These are phyloP conservation scores for Mustela lutreola DNA, from an alignment of 2,113 vertebrate species.

Conservation along the genomic window DNA sequence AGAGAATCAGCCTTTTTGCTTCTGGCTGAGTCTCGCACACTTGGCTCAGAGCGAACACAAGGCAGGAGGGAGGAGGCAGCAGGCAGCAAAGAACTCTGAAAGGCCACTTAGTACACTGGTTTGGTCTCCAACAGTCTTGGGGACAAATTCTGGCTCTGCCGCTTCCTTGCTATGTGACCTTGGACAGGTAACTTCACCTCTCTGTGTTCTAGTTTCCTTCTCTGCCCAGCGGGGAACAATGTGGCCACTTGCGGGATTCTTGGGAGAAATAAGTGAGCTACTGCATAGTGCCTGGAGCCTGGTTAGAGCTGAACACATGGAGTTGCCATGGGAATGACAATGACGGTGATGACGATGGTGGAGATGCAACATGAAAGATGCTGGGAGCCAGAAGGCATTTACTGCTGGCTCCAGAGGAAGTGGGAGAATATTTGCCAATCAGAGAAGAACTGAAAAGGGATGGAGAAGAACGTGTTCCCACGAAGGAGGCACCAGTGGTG, in stretches of 20 bases:
- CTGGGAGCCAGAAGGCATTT: slow-evolving; percentile 64
- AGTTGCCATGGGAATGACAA: slow-evolving; percentile 65
- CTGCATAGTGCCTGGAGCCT: background rate
- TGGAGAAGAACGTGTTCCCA: slow-evolving; percentile 54
- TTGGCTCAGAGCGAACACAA: background rate
- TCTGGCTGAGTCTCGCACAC: background rate
- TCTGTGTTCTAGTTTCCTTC: background rate
- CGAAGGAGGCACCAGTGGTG: background rate
- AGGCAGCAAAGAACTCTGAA: background rate
- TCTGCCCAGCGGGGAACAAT: background rate
- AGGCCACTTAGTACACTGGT: background rate
- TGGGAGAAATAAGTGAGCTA: background rate
- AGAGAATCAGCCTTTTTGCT: background rate
- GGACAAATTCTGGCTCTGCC: background rate
- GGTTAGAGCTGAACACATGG: background rate
- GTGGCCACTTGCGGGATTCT: background rate
- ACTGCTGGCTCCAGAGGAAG: slow-evolving; percentile 55
- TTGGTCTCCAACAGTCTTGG: background rate
- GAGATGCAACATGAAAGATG: slow-evolving; percentile 9
- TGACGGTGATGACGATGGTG: background rate
- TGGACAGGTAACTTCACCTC: background rate
- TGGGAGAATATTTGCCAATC: slow-evolving; percentile 66
- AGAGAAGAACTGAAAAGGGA: slow-evolving; percentile 63
- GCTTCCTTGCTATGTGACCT: slow-evolving; percentile 34
- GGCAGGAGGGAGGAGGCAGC: background rate